These are phyloP conservation scores for Panthera leo DNA, from an alignment of 2,113 vertebrate genomes.

Conservation along the genomic window DNA sequence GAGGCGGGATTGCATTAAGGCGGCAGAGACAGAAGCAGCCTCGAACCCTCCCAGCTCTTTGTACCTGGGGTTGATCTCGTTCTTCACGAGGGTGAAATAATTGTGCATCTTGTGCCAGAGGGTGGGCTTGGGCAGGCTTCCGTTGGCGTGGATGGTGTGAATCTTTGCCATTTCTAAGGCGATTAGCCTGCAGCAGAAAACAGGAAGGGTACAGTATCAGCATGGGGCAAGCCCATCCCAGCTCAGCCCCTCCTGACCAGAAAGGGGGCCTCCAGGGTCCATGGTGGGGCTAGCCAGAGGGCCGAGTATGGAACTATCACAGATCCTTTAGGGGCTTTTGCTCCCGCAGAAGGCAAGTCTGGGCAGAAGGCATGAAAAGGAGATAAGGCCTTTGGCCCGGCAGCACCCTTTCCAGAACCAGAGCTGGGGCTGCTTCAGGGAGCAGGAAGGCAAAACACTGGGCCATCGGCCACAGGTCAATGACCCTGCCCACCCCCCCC, in stretches of 20 bases:
- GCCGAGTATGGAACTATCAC: neutral
- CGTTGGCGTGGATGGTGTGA: slow-evolving; percentile 95
- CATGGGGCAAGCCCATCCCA: neutral
- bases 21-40: neutral
- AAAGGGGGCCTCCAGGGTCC: neutral
- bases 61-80: slow-evolving; percentile 93
- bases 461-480: neutral
- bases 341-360: neutral
- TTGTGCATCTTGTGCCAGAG: slow-evolving; percentile 96
- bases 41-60: slow-evolving; percentile 60
- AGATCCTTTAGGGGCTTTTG: neutral
- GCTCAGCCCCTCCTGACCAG: neutral
- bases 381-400: neutral
- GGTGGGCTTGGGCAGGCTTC: slow-evolving; percentile 94
- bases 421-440: neutral
- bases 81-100: slow-evolving; percentile 95
- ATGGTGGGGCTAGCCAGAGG: neutral
- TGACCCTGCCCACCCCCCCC: neutral
- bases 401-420: neutral
- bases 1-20: neutral
- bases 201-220: accelerated
- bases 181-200: slow-evolving; percentile 88
- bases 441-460: neutral
- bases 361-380: neutral
- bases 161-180: slow-evolving; percentile 96